Evolutionary conservation across 2,113 vertebrate species (phyloP), one percentile per base, ranked within the genome.

Genomic region (Aramus guarauna): DNA sequence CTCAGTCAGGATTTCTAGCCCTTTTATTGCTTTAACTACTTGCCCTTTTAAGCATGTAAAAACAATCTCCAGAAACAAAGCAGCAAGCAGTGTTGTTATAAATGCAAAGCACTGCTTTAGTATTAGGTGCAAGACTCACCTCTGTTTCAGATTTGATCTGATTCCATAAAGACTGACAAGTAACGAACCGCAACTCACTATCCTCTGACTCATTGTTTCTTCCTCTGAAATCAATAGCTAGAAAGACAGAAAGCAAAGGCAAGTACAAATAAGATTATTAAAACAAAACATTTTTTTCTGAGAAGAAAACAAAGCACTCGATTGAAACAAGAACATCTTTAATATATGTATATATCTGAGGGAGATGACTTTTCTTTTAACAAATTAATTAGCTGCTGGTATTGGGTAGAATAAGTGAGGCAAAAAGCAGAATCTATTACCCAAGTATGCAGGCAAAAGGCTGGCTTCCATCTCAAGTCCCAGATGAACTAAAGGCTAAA

Each of bases 121-220:
- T 8, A 37, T 22, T 47, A 93, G 50, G 36, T 66, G 62, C 58
- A 85, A 36, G 15, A 94, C 95, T 98, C 92, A 99, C 99, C 99
- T 99, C 98, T 22, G 98, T 99, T 97, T 99, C 98, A 0, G 34
- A 94, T 97, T 99, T 99, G 94, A 99, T 98, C 58, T 98, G 97
- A 78, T 98, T 97, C 99, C 99, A 99, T 22, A 99, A 98, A 23
- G 97, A 97, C 92, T 98, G 98, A 81, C 98, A 99, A 36, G 98
- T 98, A 92, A 94, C 82, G 90, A 99, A 99, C 20, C 99, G 98
- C 60, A 96, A 76, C 24, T 95, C 97, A 59, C 97, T 91, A 59
- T 98, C 98, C 55, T 98, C 98, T 7, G 96, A 82, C 29, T 96
- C 97, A 75, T 93, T 83, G 23, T 94, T 97, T 52, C 91, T 95